Conservation (phyloP, 2,888 invertebrate genomes). For the Philaethria dido region DNA sequence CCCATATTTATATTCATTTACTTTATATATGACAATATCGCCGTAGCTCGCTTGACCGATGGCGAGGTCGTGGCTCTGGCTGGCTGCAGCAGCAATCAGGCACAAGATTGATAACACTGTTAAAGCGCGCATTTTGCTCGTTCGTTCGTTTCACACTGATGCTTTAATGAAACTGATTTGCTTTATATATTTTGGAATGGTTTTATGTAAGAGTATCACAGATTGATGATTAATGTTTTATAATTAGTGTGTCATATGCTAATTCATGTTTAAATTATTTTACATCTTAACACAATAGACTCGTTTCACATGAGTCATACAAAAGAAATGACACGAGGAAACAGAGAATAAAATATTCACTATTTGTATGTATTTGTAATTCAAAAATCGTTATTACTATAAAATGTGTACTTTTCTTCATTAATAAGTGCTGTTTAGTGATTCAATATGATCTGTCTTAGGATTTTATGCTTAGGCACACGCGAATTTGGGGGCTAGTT, state of each 20-base stretch:
- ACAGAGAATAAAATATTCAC: background rate
- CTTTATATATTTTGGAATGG: conserved; percentile 65
- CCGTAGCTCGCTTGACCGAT: conserved; percentile 67
- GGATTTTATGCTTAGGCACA: too few species aligned
- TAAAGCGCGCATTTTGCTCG: conserved; percentile 64
- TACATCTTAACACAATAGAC: background rate
- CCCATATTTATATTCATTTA: conserved; percentile 68
- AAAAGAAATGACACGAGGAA: background rate
- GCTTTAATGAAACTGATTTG: conserved; percentile 57
- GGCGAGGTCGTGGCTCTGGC: conserved; percentile 69
- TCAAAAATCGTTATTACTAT: too few species aligned
- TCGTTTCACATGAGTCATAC: background rate
- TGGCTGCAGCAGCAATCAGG: conserved; percentile 53
- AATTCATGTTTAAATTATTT: background rate
- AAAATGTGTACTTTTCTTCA: too few species aligned
- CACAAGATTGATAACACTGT: conserved; percentile 56
- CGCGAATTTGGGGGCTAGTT: too few species aligned
- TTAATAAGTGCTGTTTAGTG: too few species aligned
- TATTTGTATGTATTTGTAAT: too few species aligned
- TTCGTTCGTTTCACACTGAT: conserved; percentile 68
- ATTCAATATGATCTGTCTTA: too few species aligned
- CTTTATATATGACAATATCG: conserved; percentile 65
- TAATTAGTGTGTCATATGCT: background rate
- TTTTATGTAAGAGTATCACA: conserved; percentile 55
- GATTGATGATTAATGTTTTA: background rate